Conservation (phyloP, 2,888 invertebrate species). For the Meteorus cinctellus region DNA sequence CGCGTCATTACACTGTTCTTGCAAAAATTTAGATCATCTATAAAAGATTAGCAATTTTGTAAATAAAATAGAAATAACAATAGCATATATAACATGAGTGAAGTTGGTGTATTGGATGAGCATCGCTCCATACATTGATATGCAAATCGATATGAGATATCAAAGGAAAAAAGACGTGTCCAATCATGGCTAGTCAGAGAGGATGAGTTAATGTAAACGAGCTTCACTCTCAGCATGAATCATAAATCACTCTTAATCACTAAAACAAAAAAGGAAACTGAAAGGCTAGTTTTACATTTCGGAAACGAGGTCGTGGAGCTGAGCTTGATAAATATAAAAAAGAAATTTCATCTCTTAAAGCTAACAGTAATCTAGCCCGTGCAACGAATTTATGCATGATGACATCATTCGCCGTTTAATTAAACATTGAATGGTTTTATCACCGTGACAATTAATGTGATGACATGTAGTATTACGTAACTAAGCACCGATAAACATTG, state of each 20-base stretch:
- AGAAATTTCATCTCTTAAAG: not conserved
- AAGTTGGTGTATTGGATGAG: not conserved
- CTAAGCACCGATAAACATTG: not conserved
- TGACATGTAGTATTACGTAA: not conserved
- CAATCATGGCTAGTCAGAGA: not conserved
- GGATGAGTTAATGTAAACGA: conserved; percentile 3
- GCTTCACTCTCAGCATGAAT: not conserved
- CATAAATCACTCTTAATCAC: conserved; percentile 1
- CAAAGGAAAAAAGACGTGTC: not conserved
- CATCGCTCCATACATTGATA: not conserved
- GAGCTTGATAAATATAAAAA: not conserved
- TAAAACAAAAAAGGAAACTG: not conserved
- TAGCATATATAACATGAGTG: not conserved
- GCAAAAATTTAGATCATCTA: not conserved
- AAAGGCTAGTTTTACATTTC: not conserved
- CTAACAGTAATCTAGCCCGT: not conserved
- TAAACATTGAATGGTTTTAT: not conserved
- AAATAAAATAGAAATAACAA: not conserved
- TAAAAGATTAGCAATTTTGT: not conserved
- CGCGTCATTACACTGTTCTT: not conserved
- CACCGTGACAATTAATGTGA: not conserved
- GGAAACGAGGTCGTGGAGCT: not conserved
- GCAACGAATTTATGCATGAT: not conserved
- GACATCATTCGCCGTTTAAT: not conserved
- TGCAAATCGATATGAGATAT: not conserved